Base-by-base conservation (phyloP, 2,888 invertebrate genomes). In the Ptychoptera albimana region DNA sequence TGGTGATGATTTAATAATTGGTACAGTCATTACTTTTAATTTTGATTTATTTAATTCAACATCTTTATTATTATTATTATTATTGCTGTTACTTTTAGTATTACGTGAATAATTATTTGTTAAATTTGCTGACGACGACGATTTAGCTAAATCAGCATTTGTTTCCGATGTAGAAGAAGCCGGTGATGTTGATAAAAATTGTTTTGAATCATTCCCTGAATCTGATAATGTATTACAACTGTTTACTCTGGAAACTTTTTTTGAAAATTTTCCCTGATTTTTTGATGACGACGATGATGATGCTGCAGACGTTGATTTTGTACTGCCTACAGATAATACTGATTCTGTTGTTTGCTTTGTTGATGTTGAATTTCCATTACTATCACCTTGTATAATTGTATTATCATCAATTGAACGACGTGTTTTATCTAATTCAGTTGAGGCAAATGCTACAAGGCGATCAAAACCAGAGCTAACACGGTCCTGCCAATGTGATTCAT, bases 391-490 rank as follows among this genome's bases (percentile, higher is more conserved):
- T 23, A 23, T 23, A 7, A 23, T 7, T 12, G 38, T 43, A 16
- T 30, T 14, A 54, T 82, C 83, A 65, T 88, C 87, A 1, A 81
- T 80, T 36, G 86, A 86, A 48, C 86, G 74, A 48, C 86, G 74
- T 46, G 87, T 75, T 58, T 88, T 79, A 66, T 87, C 89, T 61
- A 91, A 72, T 58, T 92, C 92, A 12, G 87, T 89, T 36, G 91
- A 88, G 41, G 92, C 92, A 61, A 91, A 87, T 47, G 89, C 91
- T 52, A 93, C 87, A 55, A 93, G 72, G 52, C 89, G 82, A 68
- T 93, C 93, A 70, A 94, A 93, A 44, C 89, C 88, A 53, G 85
- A 88, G 61, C 85, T 87, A 55, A 92, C 87, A 53, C 88, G 82
- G 64, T 89, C 86, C 64, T 91, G 88, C 91, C 91, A 92, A 64